These are phyloP conservation scores for Acrocephalus arundinaceus DNA, from an alignment of 2,113 vertebrate genomes.

Conservation along the genomic window DNA sequence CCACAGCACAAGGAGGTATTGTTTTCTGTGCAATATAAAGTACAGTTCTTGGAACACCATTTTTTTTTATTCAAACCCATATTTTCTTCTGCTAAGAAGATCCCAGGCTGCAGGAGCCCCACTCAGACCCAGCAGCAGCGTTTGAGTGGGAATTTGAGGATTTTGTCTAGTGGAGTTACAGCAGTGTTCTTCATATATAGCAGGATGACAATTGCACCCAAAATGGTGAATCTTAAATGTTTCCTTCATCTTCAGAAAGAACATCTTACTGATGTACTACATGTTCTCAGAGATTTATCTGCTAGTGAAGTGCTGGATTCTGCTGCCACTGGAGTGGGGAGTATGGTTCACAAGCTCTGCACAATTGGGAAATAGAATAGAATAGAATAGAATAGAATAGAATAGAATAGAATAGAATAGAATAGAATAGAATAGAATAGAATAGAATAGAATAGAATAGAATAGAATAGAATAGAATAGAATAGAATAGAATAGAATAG, in stretches of 20 bases:
- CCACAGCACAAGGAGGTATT: not conserved
- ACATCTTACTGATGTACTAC: not conserved
- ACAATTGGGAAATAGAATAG: not conserved
- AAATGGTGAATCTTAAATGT: not conserved
- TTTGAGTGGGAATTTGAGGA: not conserved
- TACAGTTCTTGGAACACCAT: not conserved
- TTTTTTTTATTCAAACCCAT: not conserved
- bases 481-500: not conserved
- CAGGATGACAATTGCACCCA: not conserved
- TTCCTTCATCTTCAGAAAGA: not conserved
- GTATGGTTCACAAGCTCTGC: not conserved
- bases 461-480: not conserved
- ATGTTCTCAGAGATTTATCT: not conserved
- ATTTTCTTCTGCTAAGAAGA: not conserved
- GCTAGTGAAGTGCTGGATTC: not conserved
- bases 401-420: not conserved
- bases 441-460: not conserved
- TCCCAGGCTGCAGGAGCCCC: not conserved
- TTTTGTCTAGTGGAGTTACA: not conserved
- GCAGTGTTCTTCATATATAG: not conserved
- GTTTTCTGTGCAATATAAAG: not conserved
- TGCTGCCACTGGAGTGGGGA: not conserved
- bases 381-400: not conserved
- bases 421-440: not conserved
- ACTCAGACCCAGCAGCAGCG: not conserved